Percentiles rank a stretch among this genome's conserved stretches.
Conservation (phyloP, 2,113 vertebrate species). For the Enhydra lutris region DNA sequence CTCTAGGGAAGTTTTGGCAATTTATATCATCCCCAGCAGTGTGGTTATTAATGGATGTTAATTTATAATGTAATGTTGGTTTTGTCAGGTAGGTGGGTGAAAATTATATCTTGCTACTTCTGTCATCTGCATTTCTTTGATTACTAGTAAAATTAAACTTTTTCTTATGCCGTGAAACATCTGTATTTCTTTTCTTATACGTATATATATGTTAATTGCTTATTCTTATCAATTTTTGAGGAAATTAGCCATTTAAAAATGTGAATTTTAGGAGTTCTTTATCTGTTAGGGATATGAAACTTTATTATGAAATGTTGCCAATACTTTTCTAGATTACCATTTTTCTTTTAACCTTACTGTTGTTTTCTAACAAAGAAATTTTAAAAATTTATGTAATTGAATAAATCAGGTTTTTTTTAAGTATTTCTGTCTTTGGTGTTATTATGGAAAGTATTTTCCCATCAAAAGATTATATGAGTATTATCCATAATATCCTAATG, state of each 20-base stretch:
- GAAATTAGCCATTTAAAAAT: not conserved
- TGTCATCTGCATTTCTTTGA: constrained; percentile 19
- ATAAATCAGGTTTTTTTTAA: not conserved
- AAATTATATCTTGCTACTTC: not conserved
- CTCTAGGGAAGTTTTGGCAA: not conserved
- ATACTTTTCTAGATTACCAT: not conserved
- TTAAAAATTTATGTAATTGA: not conserved
- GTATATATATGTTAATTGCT: not conserved
- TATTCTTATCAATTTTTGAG: not conserved
- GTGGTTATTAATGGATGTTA: not conserved
- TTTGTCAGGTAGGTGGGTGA: constrained; percentile 7
- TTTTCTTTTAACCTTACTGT: not conserved
- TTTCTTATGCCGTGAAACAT: not conserved
- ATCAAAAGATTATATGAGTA: not conserved
- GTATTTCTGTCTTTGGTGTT: not conserved
- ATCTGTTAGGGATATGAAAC: not conserved
- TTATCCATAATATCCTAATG: constrained; percentile 18
- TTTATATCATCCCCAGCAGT: not conserved
- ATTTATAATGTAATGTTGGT: constrained; percentile 19
- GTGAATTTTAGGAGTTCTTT: not conserved
- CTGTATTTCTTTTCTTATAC: not conserved
- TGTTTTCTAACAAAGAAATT: constrained; percentile 19
- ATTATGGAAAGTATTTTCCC: not conserved
- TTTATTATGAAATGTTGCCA: not conserved
- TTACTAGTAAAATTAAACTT: constrained; percentile 31